Percentiles rank a stretch among this genome's conserved stretches.
Conservation (phyloP, 2,888 invertebrate species). For the Dermolepida albohirtum region DNA sequence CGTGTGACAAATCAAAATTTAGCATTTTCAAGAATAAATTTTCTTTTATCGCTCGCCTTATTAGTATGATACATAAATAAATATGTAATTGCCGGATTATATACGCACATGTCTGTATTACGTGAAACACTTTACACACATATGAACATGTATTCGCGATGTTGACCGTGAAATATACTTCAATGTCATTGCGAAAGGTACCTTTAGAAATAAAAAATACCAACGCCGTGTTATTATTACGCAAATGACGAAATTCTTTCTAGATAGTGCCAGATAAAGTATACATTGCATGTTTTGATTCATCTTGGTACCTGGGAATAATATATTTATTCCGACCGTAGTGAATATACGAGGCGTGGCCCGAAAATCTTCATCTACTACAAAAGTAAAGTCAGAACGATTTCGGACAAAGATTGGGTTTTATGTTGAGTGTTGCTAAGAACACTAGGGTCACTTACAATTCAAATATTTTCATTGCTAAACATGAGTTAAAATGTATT, state of each 20-base stretch:
- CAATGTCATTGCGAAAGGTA: slow-evolving; percentile 23
- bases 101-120: no score
- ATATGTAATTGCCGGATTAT: background rate
- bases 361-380: no score
- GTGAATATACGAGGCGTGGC: no score
- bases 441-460: no score
- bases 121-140: no score
- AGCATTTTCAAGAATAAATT: slow-evolving; percentile 10
- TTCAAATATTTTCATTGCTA: no score
- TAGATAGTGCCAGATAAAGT: background rate
- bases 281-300: slow-evolving; percentile 10
- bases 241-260: background rate
- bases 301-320: background rate
- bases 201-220: slow-evolving; percentile 3
- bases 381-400: no score
- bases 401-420: no score
- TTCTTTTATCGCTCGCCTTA: slow-evolving; percentile 9
- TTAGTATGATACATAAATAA: slow-evolving; percentile 15
- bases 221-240: background rate
- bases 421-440: no score
- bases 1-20: slow-evolving; percentile 6
- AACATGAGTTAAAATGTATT: no score
- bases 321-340: background rate
- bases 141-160: background rate
- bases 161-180: slow-evolving; percentile 20